Conservation (phyloP, 92 coral and sea anemone species). For the Scolanthus callimorphus region DNA sequence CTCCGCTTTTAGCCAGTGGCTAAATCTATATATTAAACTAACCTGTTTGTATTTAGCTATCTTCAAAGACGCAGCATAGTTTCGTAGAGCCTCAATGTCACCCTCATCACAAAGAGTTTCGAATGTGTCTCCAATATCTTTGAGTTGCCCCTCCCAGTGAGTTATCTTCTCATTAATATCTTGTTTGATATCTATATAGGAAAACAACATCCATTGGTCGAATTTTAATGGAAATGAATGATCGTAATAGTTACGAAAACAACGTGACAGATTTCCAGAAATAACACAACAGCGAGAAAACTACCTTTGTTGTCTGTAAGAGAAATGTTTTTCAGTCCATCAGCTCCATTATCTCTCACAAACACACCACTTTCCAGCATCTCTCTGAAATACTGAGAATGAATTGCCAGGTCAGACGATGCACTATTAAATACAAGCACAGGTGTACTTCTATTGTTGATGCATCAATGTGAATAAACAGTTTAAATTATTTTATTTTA, state of each 20-base stretch:
- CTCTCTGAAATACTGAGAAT: not conserved
- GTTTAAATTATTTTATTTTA: no score
- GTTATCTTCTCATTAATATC: not conserved
- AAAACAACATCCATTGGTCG: no score
- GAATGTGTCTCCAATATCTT: not conserved
- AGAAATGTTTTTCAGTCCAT: not conserved
- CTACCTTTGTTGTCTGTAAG: not conserved
- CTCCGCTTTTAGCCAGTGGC: no score
- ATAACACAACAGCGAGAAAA: not conserved
- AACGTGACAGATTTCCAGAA: no score
- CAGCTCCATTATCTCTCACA: not conserved
- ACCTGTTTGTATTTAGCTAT: not conserved
- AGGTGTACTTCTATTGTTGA: no score
- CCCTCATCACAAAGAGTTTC: not conserved
- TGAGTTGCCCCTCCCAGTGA: not conserved
- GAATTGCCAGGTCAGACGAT: no score
- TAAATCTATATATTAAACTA: not conserved
- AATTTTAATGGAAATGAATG: not conserved
- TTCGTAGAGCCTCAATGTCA: not conserved
- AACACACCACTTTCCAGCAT: not conserved
- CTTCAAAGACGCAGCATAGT: not conserved
- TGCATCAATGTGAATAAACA: no score
- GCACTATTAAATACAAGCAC: no score
- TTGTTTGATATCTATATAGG: not conserved
- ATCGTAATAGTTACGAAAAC: no score